Base-by-base conservation (phyloP, 2,113 vertebrate genomes). In the Tricholaema leucomelas region DNA sequence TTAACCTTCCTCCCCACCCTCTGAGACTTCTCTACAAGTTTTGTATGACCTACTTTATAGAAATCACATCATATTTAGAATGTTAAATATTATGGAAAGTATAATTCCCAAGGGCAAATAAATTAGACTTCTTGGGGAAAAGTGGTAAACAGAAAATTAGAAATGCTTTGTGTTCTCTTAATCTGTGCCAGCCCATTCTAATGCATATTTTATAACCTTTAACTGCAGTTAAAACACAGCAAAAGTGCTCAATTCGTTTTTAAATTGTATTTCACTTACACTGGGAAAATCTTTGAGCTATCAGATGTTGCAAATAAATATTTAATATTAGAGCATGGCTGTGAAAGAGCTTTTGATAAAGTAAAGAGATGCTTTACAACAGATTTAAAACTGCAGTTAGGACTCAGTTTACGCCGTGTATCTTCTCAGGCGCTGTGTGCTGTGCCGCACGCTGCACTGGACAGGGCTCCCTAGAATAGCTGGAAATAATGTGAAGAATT, bases 111-210 rank as follows among this genome's bases (percentile, higher is more conserved):
- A 84, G 73, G 85, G 74, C 80, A 90, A 94, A 96, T 81, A 95
- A 80, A 83, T 95, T 83, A 92, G 60, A 95, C 72, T 94, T 94
- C 92, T 96, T 94, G 81, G 86, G 86, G 93, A 94, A 93, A 95
- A 85, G 63, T 56, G 81, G 87, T 94, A 96, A 96, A 92, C 61
- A 96, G 85, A 94, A 87, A 85, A 82, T 88, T 80, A 82, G 77
- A 95, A 96, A 92, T 93, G 88, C 83, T 92, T 70, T 96, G 80
- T 72, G 58, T 92, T 95, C 89, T 91, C 74, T 94, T 96, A 92
- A 93, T 85, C 74, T 83, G 78, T 92, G 90, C 86, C 76, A 92
- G 65, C 76, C 94, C 86, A 88, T 94, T 93, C 94, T 95, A 88
- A 90, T 96, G 71, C 81, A 87, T 92, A 86, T 93, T 88, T 84